Percentiles rank a stretch among this genome's conserved stretches.
These are phyloP conservation scores for Trypoxylon attenuatum DNA, from an alignment of 2,888 invertebrate species.

Conservation along the genomic window DNA sequence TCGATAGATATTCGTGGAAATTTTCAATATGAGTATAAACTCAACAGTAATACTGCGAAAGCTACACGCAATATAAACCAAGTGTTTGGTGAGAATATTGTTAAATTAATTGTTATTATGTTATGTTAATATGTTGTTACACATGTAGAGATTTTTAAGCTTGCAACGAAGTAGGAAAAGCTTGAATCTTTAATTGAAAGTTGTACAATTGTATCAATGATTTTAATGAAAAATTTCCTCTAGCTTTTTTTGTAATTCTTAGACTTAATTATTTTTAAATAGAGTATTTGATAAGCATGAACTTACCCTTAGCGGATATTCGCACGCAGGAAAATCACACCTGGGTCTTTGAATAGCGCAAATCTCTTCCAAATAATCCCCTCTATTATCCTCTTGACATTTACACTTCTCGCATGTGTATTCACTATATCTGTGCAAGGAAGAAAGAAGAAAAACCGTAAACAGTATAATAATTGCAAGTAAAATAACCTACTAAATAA, in stretches of 20 bases:
- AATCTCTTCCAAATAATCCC: slow-evolving; percentile 63
- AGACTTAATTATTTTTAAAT: neutral
- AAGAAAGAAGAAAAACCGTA: too few species aligned
- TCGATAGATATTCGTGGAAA: too few species aligned
- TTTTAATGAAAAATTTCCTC: neutral
- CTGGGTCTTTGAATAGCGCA: slow-evolving; percentile 62
- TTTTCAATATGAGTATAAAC: too few species aligned
- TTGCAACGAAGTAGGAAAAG: neutral
- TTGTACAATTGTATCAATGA: neutral
- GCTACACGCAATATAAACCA: too few species aligned
- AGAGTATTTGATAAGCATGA: neutral
- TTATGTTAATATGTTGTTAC: neutral
- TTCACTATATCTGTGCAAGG: slow-evolving; percentile 60
- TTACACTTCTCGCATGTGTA: slow-evolving; percentile 56
- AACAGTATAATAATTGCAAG: too few species aligned
- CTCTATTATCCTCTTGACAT: slow-evolving; percentile 59
- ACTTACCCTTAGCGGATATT: slow-evolving; percentile 63
- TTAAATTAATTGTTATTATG: neutral
- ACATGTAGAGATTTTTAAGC: neutral
- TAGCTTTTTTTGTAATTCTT: too few species aligned
- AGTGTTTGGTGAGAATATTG: too few species aligned
- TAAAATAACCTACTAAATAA: too few species aligned
- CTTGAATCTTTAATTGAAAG: neutral
- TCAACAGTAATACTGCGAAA: too few species aligned
- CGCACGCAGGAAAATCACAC: slow-evolving; percentile 61